phyloP scores from a whole-genome alignment of 2,113 vertebrate species.

The Silurus meridionalis region DNA sequence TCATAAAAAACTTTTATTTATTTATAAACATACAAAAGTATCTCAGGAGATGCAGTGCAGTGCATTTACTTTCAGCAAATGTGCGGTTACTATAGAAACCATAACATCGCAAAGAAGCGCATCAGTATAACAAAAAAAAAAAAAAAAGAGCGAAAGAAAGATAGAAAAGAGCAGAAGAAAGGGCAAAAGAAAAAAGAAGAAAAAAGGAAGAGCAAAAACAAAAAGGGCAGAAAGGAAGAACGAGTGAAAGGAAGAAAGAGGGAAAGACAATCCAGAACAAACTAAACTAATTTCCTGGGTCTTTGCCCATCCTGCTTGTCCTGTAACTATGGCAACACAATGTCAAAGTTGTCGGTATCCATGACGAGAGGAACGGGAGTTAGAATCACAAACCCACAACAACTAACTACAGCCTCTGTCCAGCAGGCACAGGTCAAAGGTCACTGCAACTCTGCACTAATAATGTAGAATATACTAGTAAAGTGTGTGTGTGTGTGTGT shows the following conservation, averaged over 20 bases:
- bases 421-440: conserved; percentile 42
- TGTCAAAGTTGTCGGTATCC: conserved; percentile 68
- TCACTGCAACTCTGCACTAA: conserved; percentile 55
- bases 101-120: background rate
- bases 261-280: background rate
- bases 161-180: too few species aligned
- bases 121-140: background rate
- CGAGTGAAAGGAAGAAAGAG: too few species aligned
- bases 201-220: too few species aligned
- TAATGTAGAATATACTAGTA: conserved; percentile 40
- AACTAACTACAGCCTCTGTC: conserved; percentile 52
- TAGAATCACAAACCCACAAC: conserved; percentile 64
- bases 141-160: background rate
- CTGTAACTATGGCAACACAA: conserved; percentile 47
- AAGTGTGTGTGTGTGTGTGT: conserved; percentile 52
- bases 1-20: background rate
- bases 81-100: background rate
- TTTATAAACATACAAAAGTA: too few species aligned
- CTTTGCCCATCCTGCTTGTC: conserved; percentile 42
- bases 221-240: too few species aligned
- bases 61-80: too few species aligned
- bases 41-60: too few species aligned
- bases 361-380: conserved; percentile 64
- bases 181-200: too few species aligned
- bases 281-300: background rate